Evolutionary conservation across 2,797 vertebrate species (phyloP).

Genomic region (Epinephelus malabaricus): DNA sequence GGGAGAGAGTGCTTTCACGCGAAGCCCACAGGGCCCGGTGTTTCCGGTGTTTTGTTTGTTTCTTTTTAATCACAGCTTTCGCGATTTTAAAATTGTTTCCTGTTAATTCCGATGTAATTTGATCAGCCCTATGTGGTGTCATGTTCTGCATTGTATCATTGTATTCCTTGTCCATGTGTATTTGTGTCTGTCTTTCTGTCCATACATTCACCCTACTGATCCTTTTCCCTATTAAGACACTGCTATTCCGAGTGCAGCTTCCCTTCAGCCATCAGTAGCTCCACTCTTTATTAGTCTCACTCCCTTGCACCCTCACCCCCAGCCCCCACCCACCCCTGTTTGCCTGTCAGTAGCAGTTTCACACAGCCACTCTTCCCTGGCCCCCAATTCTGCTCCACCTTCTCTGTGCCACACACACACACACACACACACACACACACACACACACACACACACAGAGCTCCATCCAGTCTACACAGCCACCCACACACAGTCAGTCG

Average conservation of each 20-base stretch:
- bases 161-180: neutral
- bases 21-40: no score
- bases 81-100: no score
- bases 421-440: slow-evolving; percentile 57
- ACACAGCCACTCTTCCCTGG: slow-evolving; percentile 68
- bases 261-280: slow-evolving; percentile 43
- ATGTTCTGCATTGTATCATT: slow-evolving; percentile 12
- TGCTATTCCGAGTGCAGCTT: slow-evolving; percentile 41
- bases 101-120: no score
- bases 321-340: slow-evolving; percentile 47
- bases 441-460: slow-evolving; percentile 28
- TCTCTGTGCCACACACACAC: slow-evolving; percentile 40
- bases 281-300: slow-evolving; percentile 56
- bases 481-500: slow-evolving; percentile 66
- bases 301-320: slow-evolving; percentile 50
- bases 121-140: neutral
- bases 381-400: slow-evolving; percentile 62
- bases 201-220: slow-evolving; percentile 15
- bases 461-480: slow-evolving; percentile 68
- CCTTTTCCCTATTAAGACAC: slow-evolving; percentile 44
- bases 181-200: neutral
- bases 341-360: slow-evolving; percentile 74
- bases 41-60: no score
- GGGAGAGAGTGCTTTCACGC: no score
- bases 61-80: no score